Evolutionary conservation across 2,113 vertebrate species (phyloP).

Genomic region (Lagopus leucura): DNA sequence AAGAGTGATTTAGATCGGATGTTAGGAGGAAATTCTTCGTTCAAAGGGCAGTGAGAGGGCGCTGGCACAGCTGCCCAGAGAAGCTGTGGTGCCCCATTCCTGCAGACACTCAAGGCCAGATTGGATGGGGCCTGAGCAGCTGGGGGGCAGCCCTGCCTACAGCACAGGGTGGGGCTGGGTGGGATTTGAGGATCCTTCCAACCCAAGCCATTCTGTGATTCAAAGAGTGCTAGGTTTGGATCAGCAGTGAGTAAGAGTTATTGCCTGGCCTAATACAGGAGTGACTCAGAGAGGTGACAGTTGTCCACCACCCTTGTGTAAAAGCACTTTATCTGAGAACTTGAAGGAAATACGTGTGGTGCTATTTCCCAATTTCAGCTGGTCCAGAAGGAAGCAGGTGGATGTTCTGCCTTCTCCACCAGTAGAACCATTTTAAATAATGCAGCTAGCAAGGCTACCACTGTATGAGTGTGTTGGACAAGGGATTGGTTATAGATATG

Average conservation of each 20-base stretch:
- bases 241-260: neutral
- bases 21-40: neutral
- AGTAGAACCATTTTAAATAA: neutral
- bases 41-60: neutral
- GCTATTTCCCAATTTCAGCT: neutral
- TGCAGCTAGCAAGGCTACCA: neutral
- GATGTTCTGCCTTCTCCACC: neutral
- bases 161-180: neutral
- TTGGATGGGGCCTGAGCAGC: neutral
- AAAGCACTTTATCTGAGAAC: neutral
- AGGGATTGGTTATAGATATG: neutral
- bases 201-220: neutral
- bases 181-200: neutral
- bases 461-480: neutral
- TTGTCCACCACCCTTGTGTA: neutral
- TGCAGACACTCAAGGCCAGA: neutral
- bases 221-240: neutral
- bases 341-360: neutral
- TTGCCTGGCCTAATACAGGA: neutral
- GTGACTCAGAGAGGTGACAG: constrained; percentile 12
- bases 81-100: neutral
- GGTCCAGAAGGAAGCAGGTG: neutral
- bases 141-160: neutral
- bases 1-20: no score
- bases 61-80: neutral